These are phyloP conservation scores for Hephaestus fuliginosus DNA, from an alignment of 2,797 vertebrate species.

Conservation along the genomic window DNA sequence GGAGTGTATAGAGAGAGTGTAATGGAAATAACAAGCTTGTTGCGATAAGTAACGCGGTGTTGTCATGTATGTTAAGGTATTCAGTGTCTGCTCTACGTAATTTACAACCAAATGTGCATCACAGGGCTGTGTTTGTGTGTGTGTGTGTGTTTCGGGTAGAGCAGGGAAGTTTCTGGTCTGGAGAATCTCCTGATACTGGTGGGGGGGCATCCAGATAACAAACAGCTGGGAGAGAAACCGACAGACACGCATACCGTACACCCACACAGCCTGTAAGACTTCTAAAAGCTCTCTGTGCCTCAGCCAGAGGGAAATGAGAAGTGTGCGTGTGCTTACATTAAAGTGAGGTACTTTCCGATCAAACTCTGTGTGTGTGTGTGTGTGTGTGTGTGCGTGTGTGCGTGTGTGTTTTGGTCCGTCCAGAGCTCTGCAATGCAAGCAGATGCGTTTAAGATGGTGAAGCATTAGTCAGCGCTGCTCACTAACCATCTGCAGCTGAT, in stretches of 20 bases:
- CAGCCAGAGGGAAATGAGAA: slow-evolving; percentile 31
- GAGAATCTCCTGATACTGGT: slow-evolving; percentile 64
- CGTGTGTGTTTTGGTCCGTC: slow-evolving; percentile 27
- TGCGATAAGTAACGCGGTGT: slow-evolving; percentile 9
- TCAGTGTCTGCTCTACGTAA: slow-evolving; percentile 18
- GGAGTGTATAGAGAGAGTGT: background rate
- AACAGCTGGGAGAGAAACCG: slow-evolving; percentile 63
- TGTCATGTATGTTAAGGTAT: slow-evolving; percentile 13
- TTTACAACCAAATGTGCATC: slow-evolving; percentile 7
- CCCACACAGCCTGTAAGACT: slow-evolving; percentile 39
- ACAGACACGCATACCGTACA: slow-evolving; percentile 14
- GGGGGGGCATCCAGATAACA: slow-evolving; percentile 65
- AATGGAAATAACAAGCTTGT: slow-evolving; percentile 14
- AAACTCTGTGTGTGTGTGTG: background rate
- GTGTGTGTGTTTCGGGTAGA: slow-evolving; percentile 22
- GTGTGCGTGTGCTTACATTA: slow-evolving; percentile 52
- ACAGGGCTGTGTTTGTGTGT: slow-evolving; percentile 7
- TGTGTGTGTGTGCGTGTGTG: slow-evolving; percentile 7
- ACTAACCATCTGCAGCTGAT: slow-evolving; percentile 56
- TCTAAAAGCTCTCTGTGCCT: slow-evolving; percentile 36
- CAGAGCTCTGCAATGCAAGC: slow-evolving; percentile 31
- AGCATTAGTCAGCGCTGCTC: slow-evolving; percentile 14
- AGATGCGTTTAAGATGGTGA: slow-evolving; percentile 40
- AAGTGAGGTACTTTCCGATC: slow-evolving; percentile 57
- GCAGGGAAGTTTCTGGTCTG: slow-evolving; percentile 59